Conservation (phyloP, 2,113 vertebrate genomes). For the Eulemur macaco region DNA sequence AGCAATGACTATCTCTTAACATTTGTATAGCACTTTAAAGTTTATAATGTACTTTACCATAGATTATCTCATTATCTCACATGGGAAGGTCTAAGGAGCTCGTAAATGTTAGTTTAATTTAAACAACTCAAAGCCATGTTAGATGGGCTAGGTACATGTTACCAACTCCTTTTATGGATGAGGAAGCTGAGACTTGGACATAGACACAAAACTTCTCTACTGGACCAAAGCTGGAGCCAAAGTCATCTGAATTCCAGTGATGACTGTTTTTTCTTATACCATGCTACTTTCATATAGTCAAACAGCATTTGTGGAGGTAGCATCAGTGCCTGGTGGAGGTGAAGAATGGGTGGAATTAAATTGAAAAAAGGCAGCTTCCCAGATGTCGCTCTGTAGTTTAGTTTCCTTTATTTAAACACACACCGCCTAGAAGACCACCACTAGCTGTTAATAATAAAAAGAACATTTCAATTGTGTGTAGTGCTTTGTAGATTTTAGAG, state of each 20-base stretch:
- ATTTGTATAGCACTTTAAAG: conserved; percentile 1
- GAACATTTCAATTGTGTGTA: neutral
- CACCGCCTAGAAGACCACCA: neutral
- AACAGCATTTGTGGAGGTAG: neutral
- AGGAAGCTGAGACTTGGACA: neutral
- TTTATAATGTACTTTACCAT: conserved; percentile 42
- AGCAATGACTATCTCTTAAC: conserved; percentile 6
- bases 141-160: neutral
- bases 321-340: neutral
- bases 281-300: neutral
- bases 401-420: neutral
- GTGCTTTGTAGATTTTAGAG: neutral
- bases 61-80: conserved; percentile 49
- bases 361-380: neutral
- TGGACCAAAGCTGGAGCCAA: neutral
- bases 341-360: neutral
- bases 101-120: conserved; percentile 50
- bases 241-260: neutral
- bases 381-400: neutral
- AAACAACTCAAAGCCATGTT: conserved; percentile 15
- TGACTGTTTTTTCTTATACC: neutral
- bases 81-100: conserved; percentile 14
- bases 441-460: neutral
- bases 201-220: neutral
- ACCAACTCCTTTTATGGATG: neutral